Conservation (phyloP, 2,797 vertebrate genomes). For the Karalla daura region DNA sequence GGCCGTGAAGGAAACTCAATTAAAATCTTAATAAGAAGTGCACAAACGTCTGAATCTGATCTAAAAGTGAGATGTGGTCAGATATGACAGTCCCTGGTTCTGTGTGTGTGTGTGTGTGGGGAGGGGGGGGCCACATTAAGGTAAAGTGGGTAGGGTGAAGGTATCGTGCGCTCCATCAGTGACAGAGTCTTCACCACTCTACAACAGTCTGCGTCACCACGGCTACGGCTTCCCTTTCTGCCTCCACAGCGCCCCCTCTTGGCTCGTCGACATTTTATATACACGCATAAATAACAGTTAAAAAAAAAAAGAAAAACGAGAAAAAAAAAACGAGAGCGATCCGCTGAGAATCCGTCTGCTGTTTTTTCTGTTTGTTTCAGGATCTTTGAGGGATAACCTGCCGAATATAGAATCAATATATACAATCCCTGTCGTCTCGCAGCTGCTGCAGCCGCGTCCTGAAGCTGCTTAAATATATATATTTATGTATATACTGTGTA, state of each 20-base stretch:
- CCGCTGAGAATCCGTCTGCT: conserved; percentile 77
- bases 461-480: conserved; percentile 68
- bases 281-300: conserved; percentile 75
- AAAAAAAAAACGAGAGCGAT: conserved; percentile 65
- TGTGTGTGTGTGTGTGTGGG: conserved; percentile 7
- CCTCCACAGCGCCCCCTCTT: conserved; percentile 70
- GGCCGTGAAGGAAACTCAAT: background rate
- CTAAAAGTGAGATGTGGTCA: too few relatives aligned
- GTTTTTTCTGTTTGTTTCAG: conserved; percentile 34
- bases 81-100: too few relatives aligned
- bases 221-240: conserved; percentile 69
- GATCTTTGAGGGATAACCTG: conserved; percentile 76
- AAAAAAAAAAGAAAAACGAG: conserved; percentile 54
- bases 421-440: conserved; percentile 78
- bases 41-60: conserved; percentile 6
- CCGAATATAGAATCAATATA: conserved; percentile 72
- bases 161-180: conserved; percentile 80
- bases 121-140: conserved; percentile 49
- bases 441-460: conserved; percentile 47
- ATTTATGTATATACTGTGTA: too few relatives aligned
- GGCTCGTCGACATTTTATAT: conserved; percentile 70
- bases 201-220: conserved; percentile 78
- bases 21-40: conserved; percentile 27
- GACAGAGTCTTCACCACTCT: conserved; percentile 69
- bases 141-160: too few relatives aligned